Percentiles rank a stretch among this genome's conserved stretches.
Conservation (phyloP, 2,797 vertebrate species). For the Acanthopagrus latus region DNA sequence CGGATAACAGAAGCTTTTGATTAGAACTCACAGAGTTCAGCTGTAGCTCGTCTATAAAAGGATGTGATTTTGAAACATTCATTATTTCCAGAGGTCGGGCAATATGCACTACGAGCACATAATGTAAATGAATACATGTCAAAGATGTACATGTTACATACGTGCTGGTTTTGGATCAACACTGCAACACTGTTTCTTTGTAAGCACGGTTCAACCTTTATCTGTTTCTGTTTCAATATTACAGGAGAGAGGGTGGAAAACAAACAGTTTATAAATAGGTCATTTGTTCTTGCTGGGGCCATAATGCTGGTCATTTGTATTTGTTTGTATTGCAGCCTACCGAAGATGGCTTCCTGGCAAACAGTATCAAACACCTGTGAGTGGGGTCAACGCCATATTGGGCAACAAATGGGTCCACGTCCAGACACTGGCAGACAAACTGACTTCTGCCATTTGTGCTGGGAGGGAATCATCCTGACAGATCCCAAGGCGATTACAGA, state of each 20-base stretch:
- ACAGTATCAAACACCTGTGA: constrained; percentile 81
- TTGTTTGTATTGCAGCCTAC: constrained; percentile 56
- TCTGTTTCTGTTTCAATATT: not conserved
- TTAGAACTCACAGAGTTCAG: not conserved
- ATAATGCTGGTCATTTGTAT: constrained; percentile 39
- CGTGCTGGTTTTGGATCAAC: constrained; percentile 11
- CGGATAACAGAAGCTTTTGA: constrained; percentile 1
- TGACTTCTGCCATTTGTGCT: constrained; percentile 57
- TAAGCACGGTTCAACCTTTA: not conserved
- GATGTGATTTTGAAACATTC: not conserved
- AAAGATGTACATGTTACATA: too few relatives aligned
- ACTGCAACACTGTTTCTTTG: not conserved
- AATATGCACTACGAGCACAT: not conserved
- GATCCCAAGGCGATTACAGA: constrained; percentile 32
- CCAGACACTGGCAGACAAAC: constrained; percentile 71
- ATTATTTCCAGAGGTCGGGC: not conserved
- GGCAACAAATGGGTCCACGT: constrained; percentile 83
- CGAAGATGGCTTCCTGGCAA: constrained; percentile 82
- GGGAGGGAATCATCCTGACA: constrained; percentile 42
- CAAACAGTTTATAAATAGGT: constrained; percentile 5
- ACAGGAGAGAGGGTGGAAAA: not conserved
- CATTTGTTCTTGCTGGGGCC: constrained; percentile 10
- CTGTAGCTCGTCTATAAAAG: not conserved
- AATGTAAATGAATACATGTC: too few relatives aligned
- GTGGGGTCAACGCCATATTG: constrained; percentile 77